A percentile compares a stretch with the other conserved stretches of the same genome.
Conservation (phyloP, 2,113 vertebrate genomes). For the Microtus pennsylvanicus region DNA sequence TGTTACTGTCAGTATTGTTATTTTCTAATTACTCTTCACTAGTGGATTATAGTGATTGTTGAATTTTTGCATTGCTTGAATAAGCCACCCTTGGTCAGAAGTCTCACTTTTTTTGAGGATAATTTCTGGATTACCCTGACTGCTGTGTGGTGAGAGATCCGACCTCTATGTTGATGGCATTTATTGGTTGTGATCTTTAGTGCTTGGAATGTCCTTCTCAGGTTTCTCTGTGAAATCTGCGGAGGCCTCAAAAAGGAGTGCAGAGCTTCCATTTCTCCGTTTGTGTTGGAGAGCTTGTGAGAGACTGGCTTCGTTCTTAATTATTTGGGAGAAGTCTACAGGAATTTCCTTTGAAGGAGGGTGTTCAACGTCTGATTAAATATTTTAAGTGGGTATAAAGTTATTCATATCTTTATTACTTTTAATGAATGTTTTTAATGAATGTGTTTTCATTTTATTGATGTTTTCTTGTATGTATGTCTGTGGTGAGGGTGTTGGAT, state of each 20-base stretch:
- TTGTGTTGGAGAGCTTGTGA: slow-evolving; percentile 12
- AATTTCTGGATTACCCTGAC: background rate
- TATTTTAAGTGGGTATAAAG: background rate
- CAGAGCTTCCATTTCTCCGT: background rate
- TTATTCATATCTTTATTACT: background rate
- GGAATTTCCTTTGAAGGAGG: background rate
- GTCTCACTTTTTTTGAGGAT: background rate
- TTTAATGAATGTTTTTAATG: background rate
- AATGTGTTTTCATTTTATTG: no score
- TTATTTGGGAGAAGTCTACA: background rate
- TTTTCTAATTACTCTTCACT: background rate
- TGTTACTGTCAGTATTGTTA: background rate
- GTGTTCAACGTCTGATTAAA: background rate
- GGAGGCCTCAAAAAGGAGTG: background rate
- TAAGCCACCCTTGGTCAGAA: background rate
- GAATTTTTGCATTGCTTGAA: background rate
- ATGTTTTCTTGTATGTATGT: no score
- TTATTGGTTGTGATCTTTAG: background rate
- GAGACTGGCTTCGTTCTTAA: background rate
- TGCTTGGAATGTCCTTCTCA: background rate
- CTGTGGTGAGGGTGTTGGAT: no score
- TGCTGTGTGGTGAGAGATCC: background rate
- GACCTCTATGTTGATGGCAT: background rate
- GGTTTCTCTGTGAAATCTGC: background rate
- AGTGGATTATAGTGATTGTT: background rate